Evolutionary conservation across 1,140 invertebrate species (phyloP).

Genomic region (Drosophila bifasciata): DNA sequence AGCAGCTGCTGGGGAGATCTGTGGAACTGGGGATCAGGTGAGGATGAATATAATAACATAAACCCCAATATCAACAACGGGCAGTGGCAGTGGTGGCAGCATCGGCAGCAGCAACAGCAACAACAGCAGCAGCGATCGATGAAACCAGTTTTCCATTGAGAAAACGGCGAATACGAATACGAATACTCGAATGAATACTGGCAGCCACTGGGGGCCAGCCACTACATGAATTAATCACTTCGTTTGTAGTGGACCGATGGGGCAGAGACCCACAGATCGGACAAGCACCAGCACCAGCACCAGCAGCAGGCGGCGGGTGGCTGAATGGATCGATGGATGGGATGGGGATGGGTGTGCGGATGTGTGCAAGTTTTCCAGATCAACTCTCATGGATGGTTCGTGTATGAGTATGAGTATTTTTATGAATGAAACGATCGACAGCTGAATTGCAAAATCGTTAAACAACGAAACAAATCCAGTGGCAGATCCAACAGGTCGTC

Average conservation of each 20-base stretch:
- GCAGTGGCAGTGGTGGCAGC: constrained; percentile 24
- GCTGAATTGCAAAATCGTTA: constrained; percentile 83
- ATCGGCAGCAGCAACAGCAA: constrained; percentile 40
- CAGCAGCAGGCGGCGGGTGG: constrained; percentile 46
- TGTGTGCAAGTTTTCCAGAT: constrained; percentile 77
- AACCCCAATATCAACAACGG: constrained; percentile 78
- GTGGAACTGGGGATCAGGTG: constrained; percentile 65
- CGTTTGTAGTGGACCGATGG: constrained; percentile 71
- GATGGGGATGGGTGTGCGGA: constrained; percentile 60
- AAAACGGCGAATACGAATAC: constrained; percentile 62
- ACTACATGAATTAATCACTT: constrained; percentile 83
- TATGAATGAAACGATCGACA: constrained; percentile 83
- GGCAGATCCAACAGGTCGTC: constrained; percentile 71
- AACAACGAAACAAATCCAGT: constrained; percentile 58
- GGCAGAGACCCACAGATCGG: constrained; percentile 16
- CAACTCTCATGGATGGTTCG: constrained; percentile 29
- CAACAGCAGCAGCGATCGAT: constrained; percentile 46
- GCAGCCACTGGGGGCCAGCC: constrained; percentile 22
- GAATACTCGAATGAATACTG: background rate
- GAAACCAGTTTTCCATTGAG: constrained; percentile 81
- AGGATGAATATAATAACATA: constrained; percentile 83
- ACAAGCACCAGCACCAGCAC: constrained; percentile 1
- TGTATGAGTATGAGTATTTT: constrained; percentile 53
- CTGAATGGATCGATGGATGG: constrained; percentile 11
- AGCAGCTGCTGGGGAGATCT: constrained; percentile 67